Base-by-base conservation (phyloP, 64 coral and sea anemone genomes). In the Montipora efflorescens region DNA sequence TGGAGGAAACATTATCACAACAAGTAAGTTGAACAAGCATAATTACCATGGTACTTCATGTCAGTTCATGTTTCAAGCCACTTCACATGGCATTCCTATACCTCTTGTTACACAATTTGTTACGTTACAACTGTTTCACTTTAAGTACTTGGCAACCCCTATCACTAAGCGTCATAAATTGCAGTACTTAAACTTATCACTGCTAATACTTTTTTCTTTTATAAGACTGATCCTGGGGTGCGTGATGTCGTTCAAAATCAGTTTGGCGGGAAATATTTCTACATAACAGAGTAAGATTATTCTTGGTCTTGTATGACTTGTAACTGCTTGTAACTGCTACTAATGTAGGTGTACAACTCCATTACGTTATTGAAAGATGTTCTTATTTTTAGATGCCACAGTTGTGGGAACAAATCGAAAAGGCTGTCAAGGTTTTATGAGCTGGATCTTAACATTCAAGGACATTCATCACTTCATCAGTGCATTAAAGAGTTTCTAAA, bases 401-500 rank as follows among this genome's bases (percentile, higher is more conserved):
- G 89, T 5, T 99, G 98, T 87, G 95, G 95, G 0, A 96, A 91
- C 44, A 82, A 95, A 59, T 99, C 98, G 28, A 96, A 96, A 80
- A 89, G 88, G 79, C 79, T 90, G 15, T 99, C 98, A 19, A 79
- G 88, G 10, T 99, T 99, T 79, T 99, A 96, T 87, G 98, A 99
- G 51, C 90, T 99, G 53, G 98, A 96, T 82, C 90, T 99, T 12
- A 99, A 96, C 67, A 99, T 99, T 49, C 98, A 99, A 69, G 98
- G 98, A 10, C 95, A 99, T 19, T 68, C 78, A 4, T 92, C 92
- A 74, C 80, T 99, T 22, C 94, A 90, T 52, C 98, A 99, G 55
- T 99, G 95, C 77, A 94, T 99, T 48, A 99, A 99, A 82, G 98
- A 99, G 77, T 99, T 96, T 90, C 84, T 99, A 18, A 98, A 98